Conservation (phyloP, 2,888 invertebrate species). For the Ormyrus labotus region DNA sequence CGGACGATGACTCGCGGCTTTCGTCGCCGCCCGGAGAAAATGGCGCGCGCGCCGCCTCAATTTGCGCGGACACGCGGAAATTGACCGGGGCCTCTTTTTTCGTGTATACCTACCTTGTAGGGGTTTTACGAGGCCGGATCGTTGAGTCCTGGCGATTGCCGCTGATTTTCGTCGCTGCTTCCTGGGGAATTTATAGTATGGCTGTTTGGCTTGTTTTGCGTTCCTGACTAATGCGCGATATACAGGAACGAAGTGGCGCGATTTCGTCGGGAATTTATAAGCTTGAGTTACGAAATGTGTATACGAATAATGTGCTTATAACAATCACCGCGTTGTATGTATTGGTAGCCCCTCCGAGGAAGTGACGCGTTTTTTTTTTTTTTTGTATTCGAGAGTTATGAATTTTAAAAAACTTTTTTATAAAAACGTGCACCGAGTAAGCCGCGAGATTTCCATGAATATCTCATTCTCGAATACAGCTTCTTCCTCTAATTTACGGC, state of each 20-base stretch:
- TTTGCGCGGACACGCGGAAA: constrained; percentile 36
- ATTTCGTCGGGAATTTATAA: too few species aligned
- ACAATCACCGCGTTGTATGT: too few species aligned
- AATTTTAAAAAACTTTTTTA: constrained; percentile 16
- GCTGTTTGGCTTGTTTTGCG: too few species aligned
- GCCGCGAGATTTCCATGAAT: constrained; percentile 24
- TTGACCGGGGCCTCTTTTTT: constrained; percentile 4
- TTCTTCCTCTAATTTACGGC: constrained; percentile 2
- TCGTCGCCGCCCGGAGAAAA: neutral
- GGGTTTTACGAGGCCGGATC: constrained; percentile 27
- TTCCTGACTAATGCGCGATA: too few species aligned
- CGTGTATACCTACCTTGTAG: neutral
- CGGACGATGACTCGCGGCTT: constrained; percentile 38
- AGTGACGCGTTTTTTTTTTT: neutral
- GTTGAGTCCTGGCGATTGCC: neutral
- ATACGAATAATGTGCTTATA: too few species aligned
- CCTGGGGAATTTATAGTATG: too few species aligned
- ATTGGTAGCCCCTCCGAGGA: too few species aligned
- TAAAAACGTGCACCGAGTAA: neutral
- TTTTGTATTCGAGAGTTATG: neutral
- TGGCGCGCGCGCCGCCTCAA: constrained; percentile 25
- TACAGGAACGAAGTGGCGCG: too few species aligned
- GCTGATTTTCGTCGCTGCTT: neutral
- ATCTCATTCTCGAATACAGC: constrained; percentile 12
- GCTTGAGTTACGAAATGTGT: too few species aligned